Conservation (phyloP, 2,113 vertebrate species). For the Phyllopteryx taeniolatus region DNA sequence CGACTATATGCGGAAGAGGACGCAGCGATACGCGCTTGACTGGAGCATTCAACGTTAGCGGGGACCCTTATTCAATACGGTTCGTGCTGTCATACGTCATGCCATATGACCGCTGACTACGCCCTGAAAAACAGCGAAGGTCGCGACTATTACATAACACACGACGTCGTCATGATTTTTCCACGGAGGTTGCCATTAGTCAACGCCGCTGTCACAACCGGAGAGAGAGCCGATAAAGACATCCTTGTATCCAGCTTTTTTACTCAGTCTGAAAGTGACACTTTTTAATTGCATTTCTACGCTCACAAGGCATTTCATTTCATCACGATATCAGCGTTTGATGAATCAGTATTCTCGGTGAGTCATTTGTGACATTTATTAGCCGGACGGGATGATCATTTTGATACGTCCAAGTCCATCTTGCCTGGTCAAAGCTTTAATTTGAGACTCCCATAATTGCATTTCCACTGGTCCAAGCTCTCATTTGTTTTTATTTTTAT, state of each 20-base stretch:
- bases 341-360: neutral
- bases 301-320: neutral
- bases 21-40: too few relatives aligned
- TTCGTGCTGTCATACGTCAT: too few relatives aligned
- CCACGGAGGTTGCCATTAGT: neutral
- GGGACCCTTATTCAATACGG: too few relatives aligned
- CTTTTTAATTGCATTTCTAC: neutral
- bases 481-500: neutral
- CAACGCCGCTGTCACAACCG: neutral
- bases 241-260: neutral
- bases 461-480: neutral
- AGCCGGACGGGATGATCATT: conserved; percentile 5
- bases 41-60: too few relatives aligned
- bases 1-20: too few relatives aligned
- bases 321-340: neutral
- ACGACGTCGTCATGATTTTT: too few relatives aligned
- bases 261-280: neutral
- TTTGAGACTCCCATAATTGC: neutral
- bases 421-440: conserved; percentile 4
- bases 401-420: neutral
- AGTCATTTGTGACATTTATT: conserved; percentile 6
- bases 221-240: neutral
- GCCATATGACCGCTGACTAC: too few relatives aligned
- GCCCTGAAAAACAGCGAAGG: too few relatives aligned
- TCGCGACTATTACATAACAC: too few relatives aligned